phyloP scores from a whole-genome alignment of 1,140 invertebrate genomes.

The Cydia fagiglandana region DNA sequence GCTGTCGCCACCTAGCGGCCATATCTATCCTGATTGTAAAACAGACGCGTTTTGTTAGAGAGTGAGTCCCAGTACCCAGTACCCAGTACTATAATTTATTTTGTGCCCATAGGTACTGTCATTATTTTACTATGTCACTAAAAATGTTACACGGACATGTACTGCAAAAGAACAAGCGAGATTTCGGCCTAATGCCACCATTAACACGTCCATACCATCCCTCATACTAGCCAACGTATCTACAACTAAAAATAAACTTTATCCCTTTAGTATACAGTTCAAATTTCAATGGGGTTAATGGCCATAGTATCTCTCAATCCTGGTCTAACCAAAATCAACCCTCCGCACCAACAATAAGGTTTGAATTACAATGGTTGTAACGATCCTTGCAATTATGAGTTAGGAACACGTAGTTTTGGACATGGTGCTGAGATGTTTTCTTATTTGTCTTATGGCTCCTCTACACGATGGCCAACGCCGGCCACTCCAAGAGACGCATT shows the following conservation, averaged over 20 bases:
- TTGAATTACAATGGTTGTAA: background rate
- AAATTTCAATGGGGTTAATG: too few relatives aligned
- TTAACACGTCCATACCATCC: constrained; percentile 7
- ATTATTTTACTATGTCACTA: background rate
- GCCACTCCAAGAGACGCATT: too few relatives aligned
- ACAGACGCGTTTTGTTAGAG: too few relatives aligned
- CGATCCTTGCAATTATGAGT: background rate
- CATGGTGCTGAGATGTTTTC: background rate
- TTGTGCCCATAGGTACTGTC: background rate
- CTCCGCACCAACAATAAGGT: background rate
- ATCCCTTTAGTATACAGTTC: background rate
- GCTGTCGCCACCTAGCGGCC: too few relatives aligned
- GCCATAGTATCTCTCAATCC: too few relatives aligned
- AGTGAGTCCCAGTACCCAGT: too few relatives aligned
- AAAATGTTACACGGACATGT: background rate
- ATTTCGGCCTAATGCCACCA: constrained; percentile 16
- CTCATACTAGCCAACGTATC: background rate
- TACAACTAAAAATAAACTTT: background rate
- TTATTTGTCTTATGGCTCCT: background rate
- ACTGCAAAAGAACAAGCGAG: background rate
- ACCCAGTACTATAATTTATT: too few relatives aligned
- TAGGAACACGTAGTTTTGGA: background rate
- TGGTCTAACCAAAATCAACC: background rate
- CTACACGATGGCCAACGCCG: too few relatives aligned
- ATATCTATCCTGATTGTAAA: too few relatives aligned